phyloP scores from a whole-genome alignment of 2,888 invertebrate genomes.

The Liodrosophila aerea region DNA sequence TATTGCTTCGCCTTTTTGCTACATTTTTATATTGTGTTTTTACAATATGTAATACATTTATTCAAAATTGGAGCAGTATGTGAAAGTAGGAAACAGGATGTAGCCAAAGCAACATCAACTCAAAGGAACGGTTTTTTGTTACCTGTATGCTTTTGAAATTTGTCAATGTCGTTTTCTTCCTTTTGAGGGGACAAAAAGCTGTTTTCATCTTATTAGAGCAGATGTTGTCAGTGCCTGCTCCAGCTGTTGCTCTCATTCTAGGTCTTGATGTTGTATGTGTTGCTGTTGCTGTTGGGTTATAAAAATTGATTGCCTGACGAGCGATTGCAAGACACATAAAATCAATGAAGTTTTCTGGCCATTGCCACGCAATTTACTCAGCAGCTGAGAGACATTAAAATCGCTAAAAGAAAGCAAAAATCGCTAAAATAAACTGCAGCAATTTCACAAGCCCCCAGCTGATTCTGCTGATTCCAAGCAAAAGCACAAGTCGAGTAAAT shows the following conservation, averaged over 20 bases:
- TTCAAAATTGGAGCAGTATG: slow-evolving; percentile 38
- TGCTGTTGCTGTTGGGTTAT: slow-evolving; percentile 31
- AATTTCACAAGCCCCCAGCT: slow-evolving; percentile 1
- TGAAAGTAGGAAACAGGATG: slow-evolving; percentile 6
- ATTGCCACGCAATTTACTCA: slow-evolving; percentile 50
- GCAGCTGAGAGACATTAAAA: slow-evolving; percentile 32
- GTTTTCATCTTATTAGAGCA: slow-evolving; percentile 30
- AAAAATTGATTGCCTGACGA: slow-evolving; percentile 62
- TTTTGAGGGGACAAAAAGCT: neutral
- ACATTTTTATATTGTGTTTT: slow-evolving; percentile 60
- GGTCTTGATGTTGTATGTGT: slow-evolving; percentile 4
- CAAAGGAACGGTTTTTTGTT: neutral
- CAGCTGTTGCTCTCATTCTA: slow-evolving; percentile 15
- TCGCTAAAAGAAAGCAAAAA: slow-evolving; percentile 10
- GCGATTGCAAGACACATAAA: slow-evolving; percentile 56
- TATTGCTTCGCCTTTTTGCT: slow-evolving; percentile 3
- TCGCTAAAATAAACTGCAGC: neutral
- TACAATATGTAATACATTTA: slow-evolving; percentile 68
- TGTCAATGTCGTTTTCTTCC: slow-evolving; percentile 24
- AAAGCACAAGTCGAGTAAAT: slow-evolving; percentile 10
- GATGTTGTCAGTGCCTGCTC: slow-evolving; percentile 3
- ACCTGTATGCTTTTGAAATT: slow-evolving; percentile 30
- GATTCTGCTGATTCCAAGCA: neutral
- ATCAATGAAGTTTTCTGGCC: slow-evolving; percentile 46
- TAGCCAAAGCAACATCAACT: slow-evolving; percentile 7